Evolutionary conservation across 2,888 invertebrate genomes (phyloP).

Genomic region (Torymus aiolomorphi): DNA sequence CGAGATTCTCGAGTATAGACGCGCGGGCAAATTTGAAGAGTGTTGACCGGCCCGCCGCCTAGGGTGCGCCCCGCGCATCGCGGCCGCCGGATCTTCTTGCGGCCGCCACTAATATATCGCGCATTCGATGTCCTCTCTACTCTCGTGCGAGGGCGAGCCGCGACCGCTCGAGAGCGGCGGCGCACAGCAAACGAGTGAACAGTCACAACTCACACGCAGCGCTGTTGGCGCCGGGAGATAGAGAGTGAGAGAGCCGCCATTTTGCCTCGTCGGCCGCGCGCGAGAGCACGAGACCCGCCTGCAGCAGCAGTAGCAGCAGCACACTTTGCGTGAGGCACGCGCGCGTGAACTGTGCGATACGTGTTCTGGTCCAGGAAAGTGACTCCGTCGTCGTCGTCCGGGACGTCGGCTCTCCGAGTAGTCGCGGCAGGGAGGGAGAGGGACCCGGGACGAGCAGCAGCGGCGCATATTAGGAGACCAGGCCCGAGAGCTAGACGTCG

Average conservation of each 20-base stretch:
- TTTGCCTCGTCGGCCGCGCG: slow-evolving; percentile 42
- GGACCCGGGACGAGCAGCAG: not conserved
- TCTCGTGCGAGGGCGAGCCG: not conserved
- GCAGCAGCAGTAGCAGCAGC: not conserved
- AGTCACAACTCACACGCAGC: too few species aligned
- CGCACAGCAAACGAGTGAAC: not conserved
- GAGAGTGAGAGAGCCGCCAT: slow-evolving; percentile 14
- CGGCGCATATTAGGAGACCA: not conserved
- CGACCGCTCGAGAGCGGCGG: slow-evolving; percentile 14
- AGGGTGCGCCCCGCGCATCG: slow-evolving; percentile 1
- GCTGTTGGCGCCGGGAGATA: too few species aligned
- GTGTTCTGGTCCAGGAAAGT: too few species aligned
- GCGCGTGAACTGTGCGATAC: too few species aligned
- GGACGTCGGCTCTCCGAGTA: not conserved
- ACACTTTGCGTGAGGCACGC: too few species aligned
- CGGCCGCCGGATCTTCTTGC: not conserved
- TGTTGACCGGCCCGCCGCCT: not conserved
- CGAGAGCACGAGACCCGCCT: slow-evolving; percentile 11
- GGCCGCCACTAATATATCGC: not conserved
- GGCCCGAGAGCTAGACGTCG: not conserved
- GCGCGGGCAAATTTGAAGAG: slow-evolving; percentile 29
- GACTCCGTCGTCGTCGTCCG: too few species aligned
- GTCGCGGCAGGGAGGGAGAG: slow-evolving; percentile 9
- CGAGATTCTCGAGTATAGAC: too few species aligned
- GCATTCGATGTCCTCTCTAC: too few species aligned